A percentile compares a stretch with the other conserved stretches of the same genome.
Evolutionary conservation across 2,888 invertebrate genomes (phyloP).

Genomic region (Anticlea derivata): DNA sequence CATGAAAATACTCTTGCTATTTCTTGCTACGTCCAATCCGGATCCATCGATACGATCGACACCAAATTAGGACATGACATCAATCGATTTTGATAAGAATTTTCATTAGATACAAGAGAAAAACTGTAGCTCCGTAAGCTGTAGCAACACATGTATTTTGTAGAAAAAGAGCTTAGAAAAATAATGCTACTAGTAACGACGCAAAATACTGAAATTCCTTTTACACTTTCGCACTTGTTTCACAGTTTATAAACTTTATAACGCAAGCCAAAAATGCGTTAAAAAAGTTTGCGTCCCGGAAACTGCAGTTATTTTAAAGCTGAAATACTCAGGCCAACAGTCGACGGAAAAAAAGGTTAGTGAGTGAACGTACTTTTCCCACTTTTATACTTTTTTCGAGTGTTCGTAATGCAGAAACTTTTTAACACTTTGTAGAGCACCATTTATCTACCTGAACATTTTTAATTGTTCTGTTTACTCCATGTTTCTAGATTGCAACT

Average conservation of each 20-base stretch:
- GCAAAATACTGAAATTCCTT: slow-evolving; percentile 11
- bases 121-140: no score
- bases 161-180: no score
- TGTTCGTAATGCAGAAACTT: slow-evolving; percentile 41
- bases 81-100: no score
- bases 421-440: slow-evolving; percentile 43
- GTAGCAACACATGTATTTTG: no score
- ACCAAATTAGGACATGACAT: no score
- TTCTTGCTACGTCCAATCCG: no score
- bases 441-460: slow-evolving; percentile 44
- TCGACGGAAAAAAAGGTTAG: slow-evolving; percentile 20
- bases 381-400: slow-evolving; percentile 25
- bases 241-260: slow-evolving; percentile 6
- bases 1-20: no score
- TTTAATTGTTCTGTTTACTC: slow-evolving; percentile 30
- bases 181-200: no score
- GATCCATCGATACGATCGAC: no score
- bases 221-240: neutral
- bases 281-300: slow-evolving; percentile 12
- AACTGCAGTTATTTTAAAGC: slow-evolving; percentile 20
- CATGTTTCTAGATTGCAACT: neutral
- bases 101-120: no score
- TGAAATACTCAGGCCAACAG: slow-evolving; percentile 19
- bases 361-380: slow-evolving; percentile 25
- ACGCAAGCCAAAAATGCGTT: slow-evolving; percentile 20